These are phyloP conservation scores for Sciurus vulgaris DNA, from an alignment of 2,797 vertebrate species.

Conservation along the genomic window DNA sequence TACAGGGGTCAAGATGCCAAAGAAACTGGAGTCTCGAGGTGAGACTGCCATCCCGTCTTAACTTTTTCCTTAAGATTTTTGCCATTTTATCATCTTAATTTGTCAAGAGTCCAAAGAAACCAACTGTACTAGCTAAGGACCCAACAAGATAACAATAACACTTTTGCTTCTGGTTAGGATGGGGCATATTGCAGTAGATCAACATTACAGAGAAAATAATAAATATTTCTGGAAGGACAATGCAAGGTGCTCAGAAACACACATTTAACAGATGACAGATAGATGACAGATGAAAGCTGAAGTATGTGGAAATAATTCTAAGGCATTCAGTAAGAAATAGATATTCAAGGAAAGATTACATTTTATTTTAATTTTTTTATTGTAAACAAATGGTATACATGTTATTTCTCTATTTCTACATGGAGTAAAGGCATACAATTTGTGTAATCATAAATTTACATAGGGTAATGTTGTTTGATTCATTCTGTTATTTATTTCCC, in stretches of 20 bases:
- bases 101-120: background rate
- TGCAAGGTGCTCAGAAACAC: background rate
- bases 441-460: too few relatives aligned
- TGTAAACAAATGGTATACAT: too few relatives aligned
- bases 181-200: too few relatives aligned
- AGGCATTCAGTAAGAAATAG: background rate
- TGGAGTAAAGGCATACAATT: too few relatives aligned
- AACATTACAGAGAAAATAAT: background rate
- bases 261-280: background rate
- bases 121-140: background rate
- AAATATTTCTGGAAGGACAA: background rate
- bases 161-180: background rate
- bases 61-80: background rate
- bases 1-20: background rate
- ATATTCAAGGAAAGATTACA: background rate
- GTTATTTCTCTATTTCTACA: too few relatives aligned
- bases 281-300: background rate
- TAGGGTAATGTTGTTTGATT: too few relatives aligned
- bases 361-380: too few relatives aligned
- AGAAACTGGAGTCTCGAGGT: background rate
- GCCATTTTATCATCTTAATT: background rate
- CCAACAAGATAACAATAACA: background rate
- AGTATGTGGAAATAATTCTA: background rate
- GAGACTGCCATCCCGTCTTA: background rate
- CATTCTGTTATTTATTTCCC: too few relatives aligned